These are phyloP conservation scores for Malacoctenus gilli DNA, from an alignment of 2,797 vertebrate genomes.

Conservation along the genomic window DNA sequence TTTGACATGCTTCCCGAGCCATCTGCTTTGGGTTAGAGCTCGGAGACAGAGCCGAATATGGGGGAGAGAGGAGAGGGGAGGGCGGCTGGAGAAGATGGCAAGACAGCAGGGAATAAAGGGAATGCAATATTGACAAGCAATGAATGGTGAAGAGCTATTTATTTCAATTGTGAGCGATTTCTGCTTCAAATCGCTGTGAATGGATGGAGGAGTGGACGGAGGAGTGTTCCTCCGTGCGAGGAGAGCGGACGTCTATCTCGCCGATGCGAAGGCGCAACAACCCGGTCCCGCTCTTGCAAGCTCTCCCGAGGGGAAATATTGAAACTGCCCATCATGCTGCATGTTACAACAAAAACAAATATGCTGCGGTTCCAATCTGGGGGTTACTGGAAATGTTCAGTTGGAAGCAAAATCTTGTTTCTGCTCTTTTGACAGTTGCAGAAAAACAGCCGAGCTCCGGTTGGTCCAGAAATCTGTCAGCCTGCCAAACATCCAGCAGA, in stretches of 20 bases:
- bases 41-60: constrained; percentile 68
- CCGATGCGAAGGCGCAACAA: constrained; percentile 25
- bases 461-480: constrained; percentile 43
- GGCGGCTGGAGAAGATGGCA: constrained; percentile 59
- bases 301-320: constrained; percentile 29
- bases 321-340: constrained; percentile 13
- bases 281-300: constrained; percentile 9
- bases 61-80: constrained; percentile 55
- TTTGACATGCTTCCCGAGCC: constrained; percentile 86
- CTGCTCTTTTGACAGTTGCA: constrained; percentile 27
- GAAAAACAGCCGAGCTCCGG: constrained; percentile 3
- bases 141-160: constrained; percentile 45
- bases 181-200: constrained; percentile 47
- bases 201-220: too few relatives aligned
- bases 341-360: constrained; percentile 32
- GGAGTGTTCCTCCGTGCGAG: constrained; percentile 10
- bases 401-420: constrained; percentile 15
- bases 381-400: constrained; percentile 18
- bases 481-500: constrained; percentile 39
- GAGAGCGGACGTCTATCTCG: constrained; percentile 3
- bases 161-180: constrained; percentile 43
- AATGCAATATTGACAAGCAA: constrained; percentile 65
- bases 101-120: constrained; percentile 55
- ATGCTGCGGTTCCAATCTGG: constrained; percentile 19
- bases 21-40: constrained; percentile 91